Percentiles rank a stretch among this genome's conserved stretches.
These are phyloP conservation scores for Pterocles orientalis DNA, from an alignment of 2,113 vertebrate genomes.

Conservation along the genomic window DNA sequence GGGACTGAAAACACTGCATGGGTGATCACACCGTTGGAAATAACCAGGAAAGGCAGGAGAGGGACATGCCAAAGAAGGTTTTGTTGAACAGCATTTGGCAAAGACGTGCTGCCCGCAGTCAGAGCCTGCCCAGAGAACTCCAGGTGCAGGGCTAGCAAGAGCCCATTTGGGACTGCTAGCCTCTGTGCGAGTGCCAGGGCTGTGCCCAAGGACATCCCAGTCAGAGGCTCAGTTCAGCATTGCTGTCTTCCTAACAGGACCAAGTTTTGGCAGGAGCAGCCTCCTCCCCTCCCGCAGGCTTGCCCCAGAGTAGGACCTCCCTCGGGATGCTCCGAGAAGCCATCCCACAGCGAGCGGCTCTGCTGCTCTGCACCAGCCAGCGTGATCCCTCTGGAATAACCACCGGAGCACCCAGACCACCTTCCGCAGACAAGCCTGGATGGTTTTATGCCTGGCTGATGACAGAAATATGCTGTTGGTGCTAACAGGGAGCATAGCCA, in stretches of 20 bases:
- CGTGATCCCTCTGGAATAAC: fast-evolving
- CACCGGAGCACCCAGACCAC: no score
- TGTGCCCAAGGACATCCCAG: not conserved
- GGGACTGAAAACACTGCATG: not conserved
- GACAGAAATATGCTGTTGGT: not conserved
- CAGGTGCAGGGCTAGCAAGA: not conserved
- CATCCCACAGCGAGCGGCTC: fast-evolving
- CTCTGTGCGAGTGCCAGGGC: fast-evolving
- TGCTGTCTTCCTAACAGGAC: fast-evolving
- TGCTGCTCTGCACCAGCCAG: not conserved
- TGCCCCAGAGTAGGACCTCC: not conserved
- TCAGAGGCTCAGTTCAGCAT: not conserved
- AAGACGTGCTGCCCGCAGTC: fast-evolving
- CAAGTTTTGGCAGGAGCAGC: not conserved
- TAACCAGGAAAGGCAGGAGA: not conserved
- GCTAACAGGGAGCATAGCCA: not conserved
- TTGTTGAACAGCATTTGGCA: not conserved
- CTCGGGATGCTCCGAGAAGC: not conserved
- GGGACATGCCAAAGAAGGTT: not conserved
- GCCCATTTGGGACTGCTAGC: not conserved
- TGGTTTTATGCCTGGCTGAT: not conserved
- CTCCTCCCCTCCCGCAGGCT: fast-evolving
- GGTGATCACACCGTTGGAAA: not conserved
- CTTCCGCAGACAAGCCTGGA: not conserved
- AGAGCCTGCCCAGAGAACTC: not conserved